Percentiles rank a stretch among this genome's conserved stretches.
phyloP scores from a whole-genome alignment of 2,113 vertebrate species.

The Silurus meridionalis region DNA sequence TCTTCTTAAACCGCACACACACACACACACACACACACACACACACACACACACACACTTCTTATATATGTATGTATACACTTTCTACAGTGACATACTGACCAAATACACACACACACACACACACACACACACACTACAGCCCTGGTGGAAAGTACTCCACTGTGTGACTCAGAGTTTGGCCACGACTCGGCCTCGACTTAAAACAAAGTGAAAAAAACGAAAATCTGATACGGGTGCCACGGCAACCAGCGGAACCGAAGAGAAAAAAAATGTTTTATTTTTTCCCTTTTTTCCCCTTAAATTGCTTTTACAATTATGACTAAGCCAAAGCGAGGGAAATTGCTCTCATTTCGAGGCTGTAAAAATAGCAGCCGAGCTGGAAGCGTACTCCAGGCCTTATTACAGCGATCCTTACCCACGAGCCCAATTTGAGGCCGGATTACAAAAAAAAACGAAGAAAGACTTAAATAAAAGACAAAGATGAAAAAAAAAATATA shows the following conservation, averaged over 20 bases:
- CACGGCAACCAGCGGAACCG: slow-evolving; percentile 65
- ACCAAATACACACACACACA: neutral
- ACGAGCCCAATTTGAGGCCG: neutral
- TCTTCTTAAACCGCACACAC: neutral
- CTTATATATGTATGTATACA: too few species aligned
- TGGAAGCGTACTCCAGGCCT: slow-evolving; percentile 57
- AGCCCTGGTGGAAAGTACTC: neutral
- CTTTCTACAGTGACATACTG: too few species aligned
- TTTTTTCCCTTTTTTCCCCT: slow-evolving; percentile 37
- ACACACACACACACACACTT: neutral
- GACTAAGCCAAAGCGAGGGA: slow-evolving; percentile 67
- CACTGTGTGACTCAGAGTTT: neutral
- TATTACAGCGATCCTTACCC: slow-evolving; percentile 20
- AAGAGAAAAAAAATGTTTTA: slow-evolving; percentile 63
- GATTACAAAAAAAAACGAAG: slow-evolving; percentile 8
- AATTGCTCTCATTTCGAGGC: slow-evolving; percentile 64
- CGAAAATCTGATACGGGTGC: slow-evolving; percentile 60
- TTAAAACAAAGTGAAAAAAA: slow-evolving; percentile 23
- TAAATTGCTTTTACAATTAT: slow-evolving; percentile 73
- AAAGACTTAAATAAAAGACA: slow-evolving; percentile 17
- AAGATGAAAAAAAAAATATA: neutral
- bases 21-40: neutral
- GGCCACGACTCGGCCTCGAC: neutral
- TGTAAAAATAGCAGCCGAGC: slow-evolving; percentile 66
- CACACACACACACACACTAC: neutral